Percentiles rank a stretch among this genome's conserved stretches.
phyloP scores from a whole-genome alignment of 2,113 vertebrate species.

The Neodontobutis hainanensis region DNA sequence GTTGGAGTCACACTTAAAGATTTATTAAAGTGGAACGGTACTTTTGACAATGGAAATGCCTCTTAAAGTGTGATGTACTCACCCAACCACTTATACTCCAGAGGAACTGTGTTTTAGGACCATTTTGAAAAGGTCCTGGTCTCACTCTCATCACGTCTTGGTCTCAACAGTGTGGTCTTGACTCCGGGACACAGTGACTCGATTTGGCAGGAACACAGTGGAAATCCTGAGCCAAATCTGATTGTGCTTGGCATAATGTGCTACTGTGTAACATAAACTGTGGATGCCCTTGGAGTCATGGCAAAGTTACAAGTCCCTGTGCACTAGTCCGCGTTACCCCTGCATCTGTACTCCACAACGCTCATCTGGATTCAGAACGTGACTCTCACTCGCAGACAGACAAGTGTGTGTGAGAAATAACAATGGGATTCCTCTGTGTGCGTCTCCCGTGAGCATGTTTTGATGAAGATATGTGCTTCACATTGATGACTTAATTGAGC shows the following conservation, averaged over 20 bases:
- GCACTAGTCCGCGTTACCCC: neutral
- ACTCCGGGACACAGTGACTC: neutral
- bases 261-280: conserved; percentile 4
- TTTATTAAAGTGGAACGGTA: too few species aligned
- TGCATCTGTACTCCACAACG: neutral
- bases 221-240: neutral
- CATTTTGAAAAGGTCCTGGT: neutral
- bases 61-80: too few species aligned
- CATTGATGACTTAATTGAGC: conserved; percentile 18
- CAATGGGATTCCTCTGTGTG: neutral
- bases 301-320: conserved; percentile 9
- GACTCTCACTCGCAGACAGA: neutral
- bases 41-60: too few species aligned
- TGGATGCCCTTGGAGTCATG: neutral
- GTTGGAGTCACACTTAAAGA: too few species aligned
- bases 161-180: neutral
- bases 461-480: neutral
- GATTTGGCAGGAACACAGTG: neutral
- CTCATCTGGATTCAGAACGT: neutral
- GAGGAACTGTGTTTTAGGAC: too few species aligned
- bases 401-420: conserved; percentile 8
- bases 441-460: neutral
- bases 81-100: too few species aligned
- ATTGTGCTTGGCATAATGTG: neutral
- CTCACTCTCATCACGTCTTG: neutral